Percentiles rank a stretch among this genome's conserved stretches.
These are phyloP conservation scores for Zhengitettix transpicula DNA, from an alignment of 2,888 invertebrate genomes.

Conservation along the genomic window DNA sequence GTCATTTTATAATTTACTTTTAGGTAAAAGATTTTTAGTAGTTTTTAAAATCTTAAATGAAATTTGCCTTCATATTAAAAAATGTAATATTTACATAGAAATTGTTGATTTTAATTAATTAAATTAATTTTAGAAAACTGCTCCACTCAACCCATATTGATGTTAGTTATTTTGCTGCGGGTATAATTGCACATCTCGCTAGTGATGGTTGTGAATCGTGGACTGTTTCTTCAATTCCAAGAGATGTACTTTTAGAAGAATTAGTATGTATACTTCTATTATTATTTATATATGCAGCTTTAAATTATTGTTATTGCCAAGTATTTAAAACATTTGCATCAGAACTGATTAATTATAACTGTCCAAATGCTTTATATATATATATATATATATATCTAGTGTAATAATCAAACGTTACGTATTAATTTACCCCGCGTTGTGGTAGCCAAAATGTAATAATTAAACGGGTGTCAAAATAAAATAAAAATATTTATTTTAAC, in stretches of 20 bases:
- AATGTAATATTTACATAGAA: not conserved
- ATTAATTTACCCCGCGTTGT: too few relatives aligned
- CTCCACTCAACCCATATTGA: constrained; percentile 46
- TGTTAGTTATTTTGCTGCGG: constrained; percentile 54
- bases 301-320: too few relatives aligned
- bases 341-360: too few relatives aligned
- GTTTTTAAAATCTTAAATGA: not conserved
- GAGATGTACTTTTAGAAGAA: constrained; percentile 29
- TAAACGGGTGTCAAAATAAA: too few relatives aligned
- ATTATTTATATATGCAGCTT: not conserved
- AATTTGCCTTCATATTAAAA: not conserved
- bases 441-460: too few relatives aligned
- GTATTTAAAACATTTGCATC: too few relatives aligned
- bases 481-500: too few relatives aligned
- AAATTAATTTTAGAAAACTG: constrained; percentile 23
- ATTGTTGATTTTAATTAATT: constrained; percentile 2
- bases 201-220: constrained; percentile 39
- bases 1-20: not conserved
- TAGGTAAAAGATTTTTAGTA: constrained; percentile 3
- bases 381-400: too few relatives aligned
- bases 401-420: too few relatives aligned
- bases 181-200: constrained; percentile 50
- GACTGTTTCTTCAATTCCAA: constrained; percentile 22
- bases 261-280: constrained; percentile 24
- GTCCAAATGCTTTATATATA: too few relatives aligned